These are phyloP conservation scores for Melikaiella ostensackeni DNA, from an alignment of 2,888 invertebrate genomes.

Conservation along the genomic window DNA sequence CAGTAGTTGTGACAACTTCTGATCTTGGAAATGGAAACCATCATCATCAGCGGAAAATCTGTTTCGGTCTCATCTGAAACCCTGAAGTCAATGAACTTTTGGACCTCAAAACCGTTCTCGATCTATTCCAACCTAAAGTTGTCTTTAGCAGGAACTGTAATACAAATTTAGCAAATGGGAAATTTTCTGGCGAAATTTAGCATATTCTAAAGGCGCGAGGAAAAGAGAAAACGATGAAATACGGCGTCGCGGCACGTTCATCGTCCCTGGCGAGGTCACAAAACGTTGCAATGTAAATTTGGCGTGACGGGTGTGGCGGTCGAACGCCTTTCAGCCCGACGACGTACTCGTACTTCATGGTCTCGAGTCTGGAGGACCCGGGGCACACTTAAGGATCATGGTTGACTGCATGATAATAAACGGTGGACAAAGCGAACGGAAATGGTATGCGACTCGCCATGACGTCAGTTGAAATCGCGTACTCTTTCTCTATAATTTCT, in stretches of 20 bases:
- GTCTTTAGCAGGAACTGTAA: background rate
- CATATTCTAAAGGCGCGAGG: background rate
- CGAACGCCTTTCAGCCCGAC: conserved; percentile 46
- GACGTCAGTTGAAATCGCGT: conserved; percentile 59
- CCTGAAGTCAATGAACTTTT: background rate
- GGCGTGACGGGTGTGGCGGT: conserved; percentile 54
- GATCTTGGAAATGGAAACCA: no score
- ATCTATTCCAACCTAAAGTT: background rate
- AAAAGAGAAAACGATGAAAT: conserved; percentile 28
- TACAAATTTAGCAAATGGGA: background rate
- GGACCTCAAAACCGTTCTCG: background rate
- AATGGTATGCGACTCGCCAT: conserved; percentile 60
- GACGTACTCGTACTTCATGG: conserved; percentile 51
- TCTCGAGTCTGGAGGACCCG: conserved; percentile 50
- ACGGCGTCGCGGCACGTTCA: conserved; percentile 35
- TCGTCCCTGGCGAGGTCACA: conserved; percentile 47
- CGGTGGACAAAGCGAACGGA: conserved; percentile 57
- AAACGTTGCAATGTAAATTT: conserved; percentile 54
- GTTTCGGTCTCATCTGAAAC: background rate
- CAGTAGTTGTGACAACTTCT: no score
- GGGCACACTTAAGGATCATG: conserved; percentile 44
- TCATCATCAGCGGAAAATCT: no score
- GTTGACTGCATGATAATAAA: conserved; percentile 42
- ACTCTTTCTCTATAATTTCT: conserved; percentile 58
- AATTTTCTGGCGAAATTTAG: no score